These are phyloP conservation scores for Isoperla grammatica DNA, from an alignment of 2,888 invertebrate species.

Conservation along the genomic window DNA sequence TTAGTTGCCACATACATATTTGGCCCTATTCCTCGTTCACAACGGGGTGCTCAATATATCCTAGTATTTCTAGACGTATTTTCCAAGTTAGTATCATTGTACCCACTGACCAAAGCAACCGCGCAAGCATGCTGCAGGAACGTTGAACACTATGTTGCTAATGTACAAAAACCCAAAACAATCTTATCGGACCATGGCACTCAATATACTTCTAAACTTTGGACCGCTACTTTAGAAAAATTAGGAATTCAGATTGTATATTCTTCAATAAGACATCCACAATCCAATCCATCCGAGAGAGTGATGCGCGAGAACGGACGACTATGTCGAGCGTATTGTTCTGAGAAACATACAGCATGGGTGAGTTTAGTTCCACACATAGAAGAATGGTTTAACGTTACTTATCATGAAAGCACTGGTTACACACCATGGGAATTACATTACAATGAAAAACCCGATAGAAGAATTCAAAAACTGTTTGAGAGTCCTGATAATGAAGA, in stretches of 20 bases:
- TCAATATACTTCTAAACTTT: conserved; percentile 1
- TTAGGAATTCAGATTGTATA: conserved; percentile 19
- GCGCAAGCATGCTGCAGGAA: neutral
- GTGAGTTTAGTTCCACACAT: neutral
- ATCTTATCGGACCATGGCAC: neutral
- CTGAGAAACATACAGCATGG: conserved; percentile 28
- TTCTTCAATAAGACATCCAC: conserved; percentile 30
- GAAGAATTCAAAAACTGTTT: no score
- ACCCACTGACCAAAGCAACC: neutral
- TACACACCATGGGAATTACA: neutral
- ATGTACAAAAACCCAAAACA: neutral
- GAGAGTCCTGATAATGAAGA: no score
- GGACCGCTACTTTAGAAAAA: conserved; percentile 28
- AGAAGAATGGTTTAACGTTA: neutral
- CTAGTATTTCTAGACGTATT: conserved; percentile 7
- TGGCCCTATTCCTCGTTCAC: conserved; percentile 31
- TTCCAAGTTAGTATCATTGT: neutral
- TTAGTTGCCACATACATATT: conserved; percentile 31
- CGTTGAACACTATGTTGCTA: neutral
- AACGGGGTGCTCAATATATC: conserved; percentile 3
- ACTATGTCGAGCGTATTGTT: conserved; percentile 29
- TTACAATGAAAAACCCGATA: neutral
- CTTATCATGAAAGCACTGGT: neutral
- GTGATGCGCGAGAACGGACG: conserved; percentile 30
- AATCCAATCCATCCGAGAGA: conserved; percentile 30